phyloP scores from a whole-genome alignment of 2,888 invertebrate genomes.

The Acanthopleura granulata region DNA sequence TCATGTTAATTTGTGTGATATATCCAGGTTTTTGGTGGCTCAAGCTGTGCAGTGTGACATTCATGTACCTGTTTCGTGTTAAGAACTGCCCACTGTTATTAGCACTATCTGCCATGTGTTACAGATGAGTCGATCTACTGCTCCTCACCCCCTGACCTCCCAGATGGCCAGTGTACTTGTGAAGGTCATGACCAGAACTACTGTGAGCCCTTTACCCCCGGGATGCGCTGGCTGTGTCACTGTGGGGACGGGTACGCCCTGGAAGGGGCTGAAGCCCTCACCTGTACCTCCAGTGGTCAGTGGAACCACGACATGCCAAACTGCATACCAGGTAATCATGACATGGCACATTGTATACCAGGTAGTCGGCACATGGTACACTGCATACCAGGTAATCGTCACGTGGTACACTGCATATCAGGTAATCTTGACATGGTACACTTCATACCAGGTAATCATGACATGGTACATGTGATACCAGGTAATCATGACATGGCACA shows the following conservation, averaged over 20 bases:
- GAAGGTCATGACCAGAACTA: constrained; percentile 32
- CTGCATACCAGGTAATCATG: constrained; percentile 47
- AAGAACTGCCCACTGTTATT: no score
- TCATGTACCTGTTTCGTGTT: no score
- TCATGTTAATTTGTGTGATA: no score
- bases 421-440: not conserved
- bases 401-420: constrained; percentile 36
- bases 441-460: no score
- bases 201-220: constrained; percentile 48
- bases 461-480: no score
- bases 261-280: constrained; percentile 14
- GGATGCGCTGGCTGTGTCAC: constrained; percentile 47
- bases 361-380: constrained; percentile 44
- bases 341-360: constrained; percentile 45
- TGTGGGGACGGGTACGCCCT: constrained; percentile 17
- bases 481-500: no score
- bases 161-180: constrained; percentile 12
- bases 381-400: constrained; percentile 47
- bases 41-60: no score
- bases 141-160: not conserved
- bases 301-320: constrained; percentile 42
- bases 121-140: constrained; percentile 8
- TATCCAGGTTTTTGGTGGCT: no score
- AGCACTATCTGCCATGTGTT: no score
- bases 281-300: constrained; percentile 22